These are phyloP conservation scores for Echinarachnius parma DNA, from an alignment of 53 echinoderm and acorn worm species.

Conservation along the genomic window DNA sequence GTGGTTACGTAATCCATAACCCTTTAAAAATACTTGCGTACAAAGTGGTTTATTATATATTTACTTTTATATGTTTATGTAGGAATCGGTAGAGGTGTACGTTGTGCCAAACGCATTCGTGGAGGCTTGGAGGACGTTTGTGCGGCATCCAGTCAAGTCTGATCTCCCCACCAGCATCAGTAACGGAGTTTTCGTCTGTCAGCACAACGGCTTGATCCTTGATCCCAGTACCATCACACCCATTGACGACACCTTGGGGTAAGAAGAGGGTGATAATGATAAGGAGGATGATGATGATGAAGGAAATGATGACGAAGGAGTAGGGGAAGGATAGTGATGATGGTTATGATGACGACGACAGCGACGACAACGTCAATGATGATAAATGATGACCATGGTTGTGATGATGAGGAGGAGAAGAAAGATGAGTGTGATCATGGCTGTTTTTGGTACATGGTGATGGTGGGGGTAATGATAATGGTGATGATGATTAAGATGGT, in stretches of 20 bases:
- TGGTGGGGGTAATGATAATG: too few relatives aligned
- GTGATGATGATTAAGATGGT: too few relatives aligned
- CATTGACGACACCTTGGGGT: slow-evolving; percentile 25
- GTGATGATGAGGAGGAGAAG: too few relatives aligned
- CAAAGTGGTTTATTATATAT: background rate
- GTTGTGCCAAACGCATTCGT: slow-evolving; percentile 66
- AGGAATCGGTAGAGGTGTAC: slow-evolving; percentile 73
- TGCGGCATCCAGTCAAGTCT: slow-evolving; percentile 64
- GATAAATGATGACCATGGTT: too few relatives aligned
- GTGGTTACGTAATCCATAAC: too few relatives aligned
- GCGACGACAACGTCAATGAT: too few relatives aligned
- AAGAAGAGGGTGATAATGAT: background rate
- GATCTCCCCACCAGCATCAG: slow-evolving; percentile 49
- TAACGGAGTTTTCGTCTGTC: slow-evolving; percentile 73
- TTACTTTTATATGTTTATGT: background rate
- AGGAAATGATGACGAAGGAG: background rate
- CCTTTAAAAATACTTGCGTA: too few relatives aligned
- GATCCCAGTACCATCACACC: slow-evolving; percentile 51
- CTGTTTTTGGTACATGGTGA: too few relatives aligned
- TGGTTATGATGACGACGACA: too few relatives aligned
- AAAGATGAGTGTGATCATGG: too few relatives aligned
- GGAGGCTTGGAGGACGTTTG: slow-evolving; percentile 74
- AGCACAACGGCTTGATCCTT: slow-evolving; percentile 63
- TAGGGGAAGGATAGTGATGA: background rate
- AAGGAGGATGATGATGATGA: background rate